These are phyloP conservation scores for Drosophila jambulina DNA, from an alignment of 1,140 invertebrate species.

Conservation along the genomic window DNA sequence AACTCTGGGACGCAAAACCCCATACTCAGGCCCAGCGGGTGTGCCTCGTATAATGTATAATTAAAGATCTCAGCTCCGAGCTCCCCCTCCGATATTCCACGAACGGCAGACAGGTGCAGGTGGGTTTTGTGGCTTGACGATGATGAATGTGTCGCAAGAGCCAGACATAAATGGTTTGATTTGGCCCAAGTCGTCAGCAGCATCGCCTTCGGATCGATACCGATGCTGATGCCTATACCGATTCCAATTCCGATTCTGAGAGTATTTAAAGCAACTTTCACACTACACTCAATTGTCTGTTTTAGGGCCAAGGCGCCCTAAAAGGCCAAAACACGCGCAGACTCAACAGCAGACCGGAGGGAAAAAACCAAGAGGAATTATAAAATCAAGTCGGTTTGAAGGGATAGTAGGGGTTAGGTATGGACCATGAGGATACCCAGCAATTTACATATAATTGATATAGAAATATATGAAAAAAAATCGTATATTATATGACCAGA, in stretches of 20 bases:
- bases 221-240: constrained; percentile 41
- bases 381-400: constrained; percentile 37
- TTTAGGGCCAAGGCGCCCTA: constrained; percentile 71
- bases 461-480: not conserved
- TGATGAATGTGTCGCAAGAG: constrained; percentile 76
- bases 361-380: constrained; percentile 32
- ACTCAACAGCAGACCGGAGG: constrained; percentile 21
- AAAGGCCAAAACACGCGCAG: constrained; percentile 78
- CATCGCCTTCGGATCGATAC: constrained; percentile 36
- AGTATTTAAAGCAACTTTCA: constrained; percentile 83
- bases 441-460: not conserved
- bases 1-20: constrained; percentile 28
- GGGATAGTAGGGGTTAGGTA: not conserved
- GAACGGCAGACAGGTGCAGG: constrained; percentile 71
- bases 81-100: not conserved
- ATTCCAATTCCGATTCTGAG: constrained; percentile 44
- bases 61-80: constrained; percentile 49
- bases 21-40: constrained; percentile 68
- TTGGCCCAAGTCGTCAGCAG: constrained; percentile 44
- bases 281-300: constrained; percentile 76
- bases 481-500: not conserved
- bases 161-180: constrained; percentile 81
- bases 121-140: constrained; percentile 62
- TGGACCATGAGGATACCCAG: constrained; percentile 5
- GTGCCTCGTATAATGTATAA: constrained; percentile 66